These are phyloP conservation scores for Mechanitis mazaeus DNA, from an alignment of 2,888 invertebrate genomes.

Conservation along the genomic window DNA sequence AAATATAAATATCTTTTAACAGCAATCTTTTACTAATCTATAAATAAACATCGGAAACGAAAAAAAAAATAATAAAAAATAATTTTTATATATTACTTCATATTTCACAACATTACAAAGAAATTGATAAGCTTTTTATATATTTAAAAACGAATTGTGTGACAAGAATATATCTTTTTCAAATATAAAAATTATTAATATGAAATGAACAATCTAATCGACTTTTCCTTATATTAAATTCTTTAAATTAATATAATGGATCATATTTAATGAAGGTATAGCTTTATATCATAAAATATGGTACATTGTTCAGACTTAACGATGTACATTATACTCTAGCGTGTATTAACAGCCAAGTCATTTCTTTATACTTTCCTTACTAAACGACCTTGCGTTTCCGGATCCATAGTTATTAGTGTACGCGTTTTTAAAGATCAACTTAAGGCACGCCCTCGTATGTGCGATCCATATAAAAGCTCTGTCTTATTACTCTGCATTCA, in stretches of 20 bases:
- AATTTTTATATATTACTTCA: no score
- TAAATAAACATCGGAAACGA: no score
- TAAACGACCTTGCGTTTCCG: slow-evolving; percentile 47
- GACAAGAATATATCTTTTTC: not conserved
- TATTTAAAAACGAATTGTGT: no score
- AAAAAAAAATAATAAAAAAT: no score
- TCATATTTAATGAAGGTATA: not conserved
- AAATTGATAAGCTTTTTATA: no score
- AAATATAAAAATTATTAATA: not conserved
- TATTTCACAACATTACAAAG: no score
- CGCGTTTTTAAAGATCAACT: slow-evolving; percentile 59
- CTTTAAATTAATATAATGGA: no score
- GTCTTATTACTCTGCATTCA: slow-evolving; percentile 51
- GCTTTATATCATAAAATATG: not conserved
- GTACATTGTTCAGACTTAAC: slow-evolving; percentile 1
- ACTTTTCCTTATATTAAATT: no score
- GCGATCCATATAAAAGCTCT: slow-evolving; percentile 62
- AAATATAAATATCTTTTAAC: no score
- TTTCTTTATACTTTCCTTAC: slow-evolving; percentile 35
- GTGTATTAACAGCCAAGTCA: slow-evolving; percentile 22
- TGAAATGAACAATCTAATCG: no score
- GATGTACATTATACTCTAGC: no score
- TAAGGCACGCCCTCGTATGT: slow-evolving; percentile 60
- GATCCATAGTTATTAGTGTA: slow-evolving; percentile 38
- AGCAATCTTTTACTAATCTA: no score